A percentile compares a stretch with the other conserved stretches of the same genome.
Conservation (phyloP, 2,888 invertebrate species). For the Cephus nigrinus region DNA sequence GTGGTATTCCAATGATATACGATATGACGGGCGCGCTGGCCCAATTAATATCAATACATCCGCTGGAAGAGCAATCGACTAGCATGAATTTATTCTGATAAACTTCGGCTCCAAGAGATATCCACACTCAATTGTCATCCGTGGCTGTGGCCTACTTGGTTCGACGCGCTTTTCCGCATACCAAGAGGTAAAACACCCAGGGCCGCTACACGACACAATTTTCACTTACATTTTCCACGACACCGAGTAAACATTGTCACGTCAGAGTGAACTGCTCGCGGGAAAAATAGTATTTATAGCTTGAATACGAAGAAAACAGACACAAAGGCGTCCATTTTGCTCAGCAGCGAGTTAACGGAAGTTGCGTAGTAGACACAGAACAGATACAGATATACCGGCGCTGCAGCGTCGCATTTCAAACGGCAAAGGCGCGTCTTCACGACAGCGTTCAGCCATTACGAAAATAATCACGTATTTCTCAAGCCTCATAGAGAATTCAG, state of each 20-base stretch:
- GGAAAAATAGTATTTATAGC: conserved; percentile 61
- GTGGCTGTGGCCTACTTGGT: conserved; percentile 64
- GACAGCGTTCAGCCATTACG: not conserved
- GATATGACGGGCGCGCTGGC: conserved; percentile 9
- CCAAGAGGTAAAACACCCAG: conserved; percentile 30
- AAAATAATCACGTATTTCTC: not conserved
- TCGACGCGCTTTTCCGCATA: conserved; percentile 47
- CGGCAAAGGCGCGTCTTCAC: not conserved
- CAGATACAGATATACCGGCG: conserved; percentile 46
- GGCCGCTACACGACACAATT: conserved; percentile 32
- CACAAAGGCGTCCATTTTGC: conserved; percentile 67
- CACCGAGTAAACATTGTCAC: conserved; percentile 50
- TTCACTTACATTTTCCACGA: conserved; percentile 44
- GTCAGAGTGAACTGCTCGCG: conserved; percentile 47
- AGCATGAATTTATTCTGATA: conserved; percentile 20
- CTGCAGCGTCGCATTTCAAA: conserved; percentile 42
- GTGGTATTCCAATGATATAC: conserved; percentile 5
- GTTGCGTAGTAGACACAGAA: conserved; percentile 60
- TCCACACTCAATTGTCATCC: conserved; percentile 61
- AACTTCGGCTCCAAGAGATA: conserved; percentile 37
- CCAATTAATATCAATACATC: conserved; percentile 17
- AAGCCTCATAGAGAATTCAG: not conserved
- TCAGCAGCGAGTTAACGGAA: conserved; percentile 63
- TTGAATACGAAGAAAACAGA: conserved; percentile 64
- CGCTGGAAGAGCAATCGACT: conserved; percentile 16